A percentile compares a stretch with the other conserved stretches of the same genome.
Evolutionary conservation across 2,113 vertebrate species (phyloP).

Genomic region (Cyanistes caeruleus): DNA sequence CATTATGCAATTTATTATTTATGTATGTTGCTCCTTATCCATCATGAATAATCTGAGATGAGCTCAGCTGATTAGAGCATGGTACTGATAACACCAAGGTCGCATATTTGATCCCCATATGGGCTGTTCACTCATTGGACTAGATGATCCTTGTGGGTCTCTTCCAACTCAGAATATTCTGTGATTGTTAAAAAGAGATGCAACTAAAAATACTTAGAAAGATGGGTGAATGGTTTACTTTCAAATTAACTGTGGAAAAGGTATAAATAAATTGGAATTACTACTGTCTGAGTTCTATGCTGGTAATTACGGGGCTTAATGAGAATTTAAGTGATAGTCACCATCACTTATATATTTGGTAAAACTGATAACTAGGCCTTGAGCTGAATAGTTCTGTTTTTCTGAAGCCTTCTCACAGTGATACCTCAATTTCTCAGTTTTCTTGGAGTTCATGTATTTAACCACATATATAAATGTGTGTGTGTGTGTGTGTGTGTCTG

Average conservation of each 20-base stretch:
- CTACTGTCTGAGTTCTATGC: not conserved
- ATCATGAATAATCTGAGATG: not conserved
- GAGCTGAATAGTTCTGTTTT: not conserved
- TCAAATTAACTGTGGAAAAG: not conserved
- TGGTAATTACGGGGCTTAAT: not conserved
- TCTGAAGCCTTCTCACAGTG: not conserved
- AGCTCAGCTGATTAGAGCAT: not conserved
- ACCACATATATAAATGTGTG: accelerated
- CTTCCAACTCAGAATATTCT: not conserved
- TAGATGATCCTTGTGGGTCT: too few species aligned
- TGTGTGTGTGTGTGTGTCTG: not conserved
- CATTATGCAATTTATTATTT: slow-evolving; percentile 22
- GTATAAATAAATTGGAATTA: not conserved
- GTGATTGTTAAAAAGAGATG: not conserved
- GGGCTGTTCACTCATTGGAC: accelerated
- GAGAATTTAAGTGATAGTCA: not conserved
- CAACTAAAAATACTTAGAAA: not conserved
- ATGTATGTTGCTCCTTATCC: not conserved
- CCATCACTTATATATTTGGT: not conserved
- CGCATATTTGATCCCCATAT: not conserved
- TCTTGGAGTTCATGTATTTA: not conserved
- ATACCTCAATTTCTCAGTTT: not conserved
- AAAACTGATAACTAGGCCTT: not conserved
- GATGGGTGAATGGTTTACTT: not conserved
- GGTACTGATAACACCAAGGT: not conserved